phyloP scores from a whole-genome alignment of 2,888 invertebrate genomes.

The Calephelis perditalis region DNA sequence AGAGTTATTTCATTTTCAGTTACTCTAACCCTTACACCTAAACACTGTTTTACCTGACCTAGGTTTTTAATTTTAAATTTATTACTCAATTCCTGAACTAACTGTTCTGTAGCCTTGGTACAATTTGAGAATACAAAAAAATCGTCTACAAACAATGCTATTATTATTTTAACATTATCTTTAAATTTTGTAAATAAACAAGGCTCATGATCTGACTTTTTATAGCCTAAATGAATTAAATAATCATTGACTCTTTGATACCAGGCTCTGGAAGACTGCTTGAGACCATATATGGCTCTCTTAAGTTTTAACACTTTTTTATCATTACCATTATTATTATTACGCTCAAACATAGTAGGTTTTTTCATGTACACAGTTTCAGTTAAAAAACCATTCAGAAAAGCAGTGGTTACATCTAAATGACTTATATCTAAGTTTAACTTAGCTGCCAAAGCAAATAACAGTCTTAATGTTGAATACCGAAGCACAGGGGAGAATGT shows the following conservation, averaged over 20 bases:
- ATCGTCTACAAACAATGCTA: not conserved
- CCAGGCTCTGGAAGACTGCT: conserved; percentile 7
- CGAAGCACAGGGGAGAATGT: conserved; percentile 30
- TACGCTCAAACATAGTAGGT: conserved; percentile 22
- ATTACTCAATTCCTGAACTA: not conserved
- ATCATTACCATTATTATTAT: conserved; percentile 23
- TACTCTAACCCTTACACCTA: no score
- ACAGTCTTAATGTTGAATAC: conserved; percentile 26
- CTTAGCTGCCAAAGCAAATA: conserved; percentile 25
- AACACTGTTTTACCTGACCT: no score
- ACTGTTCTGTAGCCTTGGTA: not conserved
- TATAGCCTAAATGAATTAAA: not conserved
- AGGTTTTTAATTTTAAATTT: no score
- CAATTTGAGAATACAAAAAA: not conserved
- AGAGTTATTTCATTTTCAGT: no score
- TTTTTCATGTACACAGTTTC: conserved; percentile 28
- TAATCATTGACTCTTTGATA: not conserved
- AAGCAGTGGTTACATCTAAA: conserved; percentile 10
- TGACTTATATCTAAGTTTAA: conserved; percentile 25
- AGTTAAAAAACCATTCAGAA: conserved; percentile 25
- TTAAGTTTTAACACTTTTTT: conserved; percentile 22
- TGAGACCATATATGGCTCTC: not conserved
- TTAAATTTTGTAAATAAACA: conserved; percentile 2
- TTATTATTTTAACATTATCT: not conserved
- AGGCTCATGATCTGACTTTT: not conserved